Conservation (phyloP, 1,140 invertebrate species). For the Lepidurus apus region DNA sequence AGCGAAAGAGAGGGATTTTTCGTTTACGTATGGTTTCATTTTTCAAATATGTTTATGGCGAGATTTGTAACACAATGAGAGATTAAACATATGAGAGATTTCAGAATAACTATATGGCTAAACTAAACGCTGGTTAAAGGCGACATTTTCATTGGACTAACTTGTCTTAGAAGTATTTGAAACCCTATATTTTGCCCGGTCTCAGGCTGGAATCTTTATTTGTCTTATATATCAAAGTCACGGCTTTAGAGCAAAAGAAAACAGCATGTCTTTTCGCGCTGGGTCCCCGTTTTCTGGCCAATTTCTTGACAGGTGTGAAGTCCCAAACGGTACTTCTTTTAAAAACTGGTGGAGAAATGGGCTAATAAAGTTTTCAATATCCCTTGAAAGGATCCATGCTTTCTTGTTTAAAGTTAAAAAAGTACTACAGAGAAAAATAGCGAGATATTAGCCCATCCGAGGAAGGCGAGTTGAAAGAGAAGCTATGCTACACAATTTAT, state of each 20-base stretch:
- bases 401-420: background rate
- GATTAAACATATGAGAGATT: no score
- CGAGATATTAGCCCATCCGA: background rate
- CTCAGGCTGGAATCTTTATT: background rate
- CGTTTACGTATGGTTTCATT: no score
- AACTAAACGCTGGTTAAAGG: background rate
- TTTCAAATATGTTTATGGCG: no score
- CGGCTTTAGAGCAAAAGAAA: background rate
- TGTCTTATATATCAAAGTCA: background rate
- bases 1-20: background rate
- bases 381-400: background rate
- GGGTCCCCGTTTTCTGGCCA: background rate
- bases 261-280: background rate
- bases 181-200: background rate
- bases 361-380: background rate
- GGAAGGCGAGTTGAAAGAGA: background rate
- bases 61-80: no score
- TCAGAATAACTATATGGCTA: no score
- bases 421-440: background rate
- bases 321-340: background rate
- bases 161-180: background rate
- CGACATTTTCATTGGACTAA: background rate
- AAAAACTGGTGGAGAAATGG: background rate
- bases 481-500: slow-evolving; percentile 2
- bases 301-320: background rate